phyloP scores from a whole-genome alignment of 2,888 invertebrate species.

The Sarcophaga carnaria region DNA sequence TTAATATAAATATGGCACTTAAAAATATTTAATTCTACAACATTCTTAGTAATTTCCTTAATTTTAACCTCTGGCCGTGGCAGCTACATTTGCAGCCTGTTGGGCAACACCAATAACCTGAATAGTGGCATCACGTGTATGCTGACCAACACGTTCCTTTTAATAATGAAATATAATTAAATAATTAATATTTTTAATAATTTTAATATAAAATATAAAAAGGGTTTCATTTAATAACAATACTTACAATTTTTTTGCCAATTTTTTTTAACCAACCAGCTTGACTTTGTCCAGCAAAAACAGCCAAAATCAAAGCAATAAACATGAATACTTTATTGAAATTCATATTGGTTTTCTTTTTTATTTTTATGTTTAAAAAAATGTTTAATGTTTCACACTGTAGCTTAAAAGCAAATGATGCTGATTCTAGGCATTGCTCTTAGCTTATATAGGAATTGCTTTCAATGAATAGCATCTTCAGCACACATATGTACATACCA shows the following conservation, averaged over 20 bases:
- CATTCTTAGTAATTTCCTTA: no score
- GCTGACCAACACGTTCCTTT: slow-evolving; percentile 73
- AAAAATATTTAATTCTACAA: no score
- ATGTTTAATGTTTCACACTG: neutral
- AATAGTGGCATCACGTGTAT: slow-evolving; percentile 73
- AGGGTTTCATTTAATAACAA: neutral
- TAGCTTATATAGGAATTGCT: no score
- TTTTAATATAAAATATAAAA: neutral
- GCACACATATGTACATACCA: no score
- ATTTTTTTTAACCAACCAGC: slow-evolving; percentile 77
- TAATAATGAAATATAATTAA: neutral
- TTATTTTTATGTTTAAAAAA: neutral
- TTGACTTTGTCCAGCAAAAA: slow-evolving; percentile 74
- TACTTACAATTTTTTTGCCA: slow-evolving; percentile 76
- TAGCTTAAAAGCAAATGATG: neutral
- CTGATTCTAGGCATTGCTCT: no score
- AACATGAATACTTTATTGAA: slow-evolving; percentile 72
- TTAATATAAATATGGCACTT: no score
- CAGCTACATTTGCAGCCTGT: slow-evolving; percentile 73
- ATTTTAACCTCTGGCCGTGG: slow-evolving; percentile 68
- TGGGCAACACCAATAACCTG: slow-evolving; percentile 72
- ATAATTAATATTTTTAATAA: neutral
- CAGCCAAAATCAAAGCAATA: slow-evolving; percentile 74
- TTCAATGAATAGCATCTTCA: no score
- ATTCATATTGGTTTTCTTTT: slow-evolving; percentile 61